A percentile compares a stretch with the other conserved stretches of the same genome.
phyloP scores from a whole-genome alignment of 1,140 invertebrate species.

The Subanguina moxae region DNA sequence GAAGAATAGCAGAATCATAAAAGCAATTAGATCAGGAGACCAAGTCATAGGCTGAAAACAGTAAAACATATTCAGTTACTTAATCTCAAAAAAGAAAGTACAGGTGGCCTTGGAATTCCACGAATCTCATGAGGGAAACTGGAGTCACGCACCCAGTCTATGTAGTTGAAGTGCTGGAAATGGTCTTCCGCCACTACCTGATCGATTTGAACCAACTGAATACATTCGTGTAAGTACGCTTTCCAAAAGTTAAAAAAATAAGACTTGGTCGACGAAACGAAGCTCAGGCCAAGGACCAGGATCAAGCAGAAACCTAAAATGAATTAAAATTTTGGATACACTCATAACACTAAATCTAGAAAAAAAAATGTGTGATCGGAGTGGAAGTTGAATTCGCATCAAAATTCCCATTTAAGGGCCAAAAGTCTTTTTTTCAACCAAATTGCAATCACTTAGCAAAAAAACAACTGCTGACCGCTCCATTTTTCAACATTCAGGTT shows the following conservation, averaged over 20 bases:
- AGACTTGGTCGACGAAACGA: constrained; percentile 12
- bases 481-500: too few relatives aligned
- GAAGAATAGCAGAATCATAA: constrained; percentile 29
- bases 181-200: constrained; percentile 31
- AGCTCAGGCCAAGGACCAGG: constrained; percentile 39
- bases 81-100: constrained; percentile 4
- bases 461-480: too few relatives aligned
- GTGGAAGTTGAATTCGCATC: too few relatives aligned
- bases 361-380: too few relatives aligned
- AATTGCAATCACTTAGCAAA: too few relatives aligned
- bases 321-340: too few relatives aligned
- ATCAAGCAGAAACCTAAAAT: constrained; percentile 29
- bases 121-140: constrained; percentile 23
- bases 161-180: constrained; percentile 24
- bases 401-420: too few relatives aligned
- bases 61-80: not conserved
- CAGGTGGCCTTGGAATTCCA: constrained; percentile 3
- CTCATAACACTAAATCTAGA: too few relatives aligned
- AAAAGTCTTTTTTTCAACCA: too few relatives aligned
- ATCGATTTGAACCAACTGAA: constrained; percentile 43
- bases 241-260: too few relatives aligned
- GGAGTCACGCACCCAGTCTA: constrained; percentile 45
- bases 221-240: too few relatives aligned
- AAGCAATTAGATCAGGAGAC: constrained; percentile 43
- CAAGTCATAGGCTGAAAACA: constrained; percentile 41